These are phyloP conservation scores for Phrynocephalus vlangalii DNA, from an alignment of 2,797 vertebrate species.

Conservation along the genomic window DNA sequence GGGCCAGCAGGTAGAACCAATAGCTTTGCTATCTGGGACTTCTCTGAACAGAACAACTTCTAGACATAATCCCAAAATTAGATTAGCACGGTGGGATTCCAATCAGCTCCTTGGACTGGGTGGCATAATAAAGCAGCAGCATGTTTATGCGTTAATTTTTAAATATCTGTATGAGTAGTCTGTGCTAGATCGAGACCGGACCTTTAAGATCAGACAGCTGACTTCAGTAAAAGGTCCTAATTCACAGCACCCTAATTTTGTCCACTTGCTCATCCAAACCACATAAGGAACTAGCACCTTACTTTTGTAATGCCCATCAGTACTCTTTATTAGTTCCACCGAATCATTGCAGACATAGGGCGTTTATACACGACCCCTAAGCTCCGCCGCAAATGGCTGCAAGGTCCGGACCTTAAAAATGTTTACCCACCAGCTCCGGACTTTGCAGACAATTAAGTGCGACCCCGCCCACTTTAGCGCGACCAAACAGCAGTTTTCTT, in stretches of 20 bases:
- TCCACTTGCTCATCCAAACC: not conserved
- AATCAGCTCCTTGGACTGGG: not conserved
- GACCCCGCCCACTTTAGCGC: no score
- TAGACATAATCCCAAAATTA: not conserved
- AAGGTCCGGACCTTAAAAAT: no score
- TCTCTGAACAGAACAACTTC: not conserved
- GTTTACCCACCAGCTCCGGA: no score
- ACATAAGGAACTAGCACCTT: not conserved
- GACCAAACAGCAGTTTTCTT: no score
- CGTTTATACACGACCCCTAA: no score
- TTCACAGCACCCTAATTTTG: not conserved
- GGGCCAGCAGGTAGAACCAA: constrained; percentile 73
- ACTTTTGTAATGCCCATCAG: not conserved
- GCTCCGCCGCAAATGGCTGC: no score
- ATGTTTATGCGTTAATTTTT: constrained; percentile 6
- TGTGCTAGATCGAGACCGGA: not conserved
- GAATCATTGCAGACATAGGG: not conserved
- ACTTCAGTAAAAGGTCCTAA: not conserved
- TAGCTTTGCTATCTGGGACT: not conserved
- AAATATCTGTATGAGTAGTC: constrained; percentile 20
- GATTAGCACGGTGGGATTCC: not conserved
- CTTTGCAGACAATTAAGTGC: no score
- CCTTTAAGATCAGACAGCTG: not conserved
- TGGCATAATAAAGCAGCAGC: not conserved
- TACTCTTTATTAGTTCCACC: not conserved